Base-by-base conservation (phyloP, 2,113 vertebrate genomes). In the Silurus meridionalis region DNA sequence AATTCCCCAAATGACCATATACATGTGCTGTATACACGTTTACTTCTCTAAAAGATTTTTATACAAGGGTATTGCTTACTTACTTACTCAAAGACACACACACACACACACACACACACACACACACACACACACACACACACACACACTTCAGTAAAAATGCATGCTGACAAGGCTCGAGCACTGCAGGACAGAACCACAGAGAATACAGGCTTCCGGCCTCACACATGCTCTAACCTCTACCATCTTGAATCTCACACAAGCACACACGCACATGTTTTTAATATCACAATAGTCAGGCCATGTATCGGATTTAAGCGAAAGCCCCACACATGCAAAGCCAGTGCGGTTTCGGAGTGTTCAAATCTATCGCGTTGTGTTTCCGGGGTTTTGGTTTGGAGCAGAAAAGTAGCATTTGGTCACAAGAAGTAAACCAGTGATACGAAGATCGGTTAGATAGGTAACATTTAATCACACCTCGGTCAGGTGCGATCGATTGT, bases 121-220 rank as follows among this genome's bases (percentile, higher is more conserved):
- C 37, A 77, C n/a, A 28, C 84, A 80, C 84, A 80, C 50, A 83
- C 13, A 50, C 37, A 77, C n/a, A 28, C 84, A 80, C 84, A 80
- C 50, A 11, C 61, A 50, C 13, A 71, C 77, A 46, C n/a, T 28
- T 9, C 83, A 21, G 58, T 66, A 48, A 64, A 75, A 61, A 64
- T 37, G 60, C 55, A 52, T 25, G 55, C 71, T 85, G 83, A 72
- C 74, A 50, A 63, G 57, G 13, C 83, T 75, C 50, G n/a, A 63
- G 48, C 69, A 77, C 53, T 69, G 77, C 72, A 87, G 86, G 60
- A 87, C 86, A 83, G 81, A 87, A 83, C 86, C 86, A 87, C 86
- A 85, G 53, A 85, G 77, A 85, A 80, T 17, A 72, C 78, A 83
- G 74, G 19, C 82, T 72, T 81, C 77, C 75, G 66, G 82, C 77